Evolutionary conservation across 2,797 vertebrate species (phyloP).

Genomic region (Alectoris magna): DNA sequence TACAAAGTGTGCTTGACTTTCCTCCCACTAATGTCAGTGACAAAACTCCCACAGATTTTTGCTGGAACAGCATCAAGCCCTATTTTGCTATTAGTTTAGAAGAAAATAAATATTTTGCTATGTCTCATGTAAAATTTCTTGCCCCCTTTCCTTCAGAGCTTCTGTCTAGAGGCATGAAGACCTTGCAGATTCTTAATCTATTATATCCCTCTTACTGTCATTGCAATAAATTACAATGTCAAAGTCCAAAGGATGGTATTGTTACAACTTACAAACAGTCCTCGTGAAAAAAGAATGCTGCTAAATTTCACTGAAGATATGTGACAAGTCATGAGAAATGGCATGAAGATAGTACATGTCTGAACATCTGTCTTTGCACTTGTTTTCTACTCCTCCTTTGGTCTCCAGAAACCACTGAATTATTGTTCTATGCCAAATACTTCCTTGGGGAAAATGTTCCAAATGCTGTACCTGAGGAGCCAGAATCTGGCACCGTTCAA

Average conservation of each 20-base stretch:
- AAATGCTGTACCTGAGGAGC: neutral
- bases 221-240: conserved; percentile 21
- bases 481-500: neutral
- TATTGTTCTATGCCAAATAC: neutral
- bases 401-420: neutral
- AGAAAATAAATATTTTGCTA: neutral
- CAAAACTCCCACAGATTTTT: neutral
- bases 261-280: neutral
- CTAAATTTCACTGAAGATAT: neutral
- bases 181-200: conserved; percentile 31
- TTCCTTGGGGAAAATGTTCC: neutral
- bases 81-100: conserved; percentile 3
- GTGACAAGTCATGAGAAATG: neutral
- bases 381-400: neutral
- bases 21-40: neutral
- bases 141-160: neutral
- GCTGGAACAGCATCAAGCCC: neutral
- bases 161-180: neutral
- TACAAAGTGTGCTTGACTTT: neutral
- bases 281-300: neutral
- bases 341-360: neutral
- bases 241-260: neutral
- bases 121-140: conserved; percentile 42
- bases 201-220: neutral
- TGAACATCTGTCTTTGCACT: neutral